Evolutionary conservation across 2,888 invertebrate genomes (phyloP).

Genomic region (Laothoe populi): DNA sequence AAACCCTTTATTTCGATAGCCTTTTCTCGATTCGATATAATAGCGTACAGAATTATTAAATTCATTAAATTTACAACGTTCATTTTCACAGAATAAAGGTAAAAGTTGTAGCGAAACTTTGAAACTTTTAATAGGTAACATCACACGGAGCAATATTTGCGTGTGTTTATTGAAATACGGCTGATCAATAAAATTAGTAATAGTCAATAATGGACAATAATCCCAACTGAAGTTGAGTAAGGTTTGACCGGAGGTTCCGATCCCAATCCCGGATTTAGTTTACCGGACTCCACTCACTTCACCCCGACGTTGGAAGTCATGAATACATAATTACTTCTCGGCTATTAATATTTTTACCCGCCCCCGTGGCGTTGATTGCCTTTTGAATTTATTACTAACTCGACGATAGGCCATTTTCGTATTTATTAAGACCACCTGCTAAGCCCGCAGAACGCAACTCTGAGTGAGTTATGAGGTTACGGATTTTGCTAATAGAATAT

Average conservation of each 20-base stretch:
- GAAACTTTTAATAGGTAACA: conserved; percentile 24
- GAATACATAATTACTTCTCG: conserved; percentile 83
- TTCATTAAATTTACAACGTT: conserved; percentile 23
- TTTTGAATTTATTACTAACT: conserved; percentile 84
- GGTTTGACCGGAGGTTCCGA: conserved; percentile 38
- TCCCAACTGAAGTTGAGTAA: conserved; percentile 39
- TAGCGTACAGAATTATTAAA: conserved; percentile 9
- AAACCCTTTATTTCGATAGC: not conserved
- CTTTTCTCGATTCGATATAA: too few species aligned
- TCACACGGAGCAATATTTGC: conserved; percentile 12
- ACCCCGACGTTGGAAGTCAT: conserved; percentile 68
- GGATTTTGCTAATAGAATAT: conserved; percentile 82
- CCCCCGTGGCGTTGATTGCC: conserved; percentile 83
- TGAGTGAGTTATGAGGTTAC: conserved; percentile 77
- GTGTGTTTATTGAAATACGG: conserved; percentile 20
- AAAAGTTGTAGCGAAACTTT: conserved; percentile 23
- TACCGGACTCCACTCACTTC: conserved; percentile 54
- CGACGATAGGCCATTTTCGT: conserved; percentile 79
- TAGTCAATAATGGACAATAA: conserved; percentile 40
- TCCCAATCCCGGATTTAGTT: conserved; percentile 66
- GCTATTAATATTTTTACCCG: conserved; percentile 84
- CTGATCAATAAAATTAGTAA: conserved; percentile 36
- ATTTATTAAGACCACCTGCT: conserved; percentile 85
- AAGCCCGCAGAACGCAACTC: conserved; percentile 65
- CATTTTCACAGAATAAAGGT: conserved; percentile 7